A percentile compares a stretch with the other conserved stretches of the same genome.
Evolutionary conservation across 2,797 vertebrate species (phyloP).

Genomic region (Rhinatrema bivittatum): DNA sequence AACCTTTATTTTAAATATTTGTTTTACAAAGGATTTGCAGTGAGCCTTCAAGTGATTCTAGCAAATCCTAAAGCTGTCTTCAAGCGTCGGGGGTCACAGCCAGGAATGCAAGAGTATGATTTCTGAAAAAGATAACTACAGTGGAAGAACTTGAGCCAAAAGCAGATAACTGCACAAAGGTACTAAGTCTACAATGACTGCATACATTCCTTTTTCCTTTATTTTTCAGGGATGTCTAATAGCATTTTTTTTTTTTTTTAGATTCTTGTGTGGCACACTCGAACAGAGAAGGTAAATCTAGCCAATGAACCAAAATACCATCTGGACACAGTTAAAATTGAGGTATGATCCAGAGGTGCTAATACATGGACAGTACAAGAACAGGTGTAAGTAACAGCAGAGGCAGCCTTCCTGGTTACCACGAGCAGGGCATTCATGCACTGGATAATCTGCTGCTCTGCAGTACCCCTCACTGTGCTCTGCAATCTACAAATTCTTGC

Average conservation of each 20-base stretch:
- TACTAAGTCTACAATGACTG: constrained; percentile 28
- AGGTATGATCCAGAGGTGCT: constrained; percentile 64
- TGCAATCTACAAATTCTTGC: constrained; percentile 24
- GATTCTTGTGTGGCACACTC: constrained; percentile 98
- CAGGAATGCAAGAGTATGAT: constrained; percentile 98
- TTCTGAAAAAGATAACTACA: constrained; percentile 93
- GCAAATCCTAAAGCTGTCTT: constrained; percentile 85
- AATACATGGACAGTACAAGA: neutral
- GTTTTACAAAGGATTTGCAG: constrained; percentile 78
- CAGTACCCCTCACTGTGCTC: constrained; percentile 7
- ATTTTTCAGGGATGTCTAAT: constrained; percentile 3
- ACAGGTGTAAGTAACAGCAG: neutral
- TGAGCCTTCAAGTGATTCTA: constrained; percentile 92
- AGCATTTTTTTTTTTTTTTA: constrained; percentile 37
- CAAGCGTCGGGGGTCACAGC: constrained; percentile 89
- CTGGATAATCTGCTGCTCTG: constrained; percentile 8
- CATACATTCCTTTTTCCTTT: constrained; percentile 8
- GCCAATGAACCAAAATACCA: constrained; percentile 86
- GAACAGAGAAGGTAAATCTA: constrained; percentile 92
- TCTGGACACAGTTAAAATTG: constrained; percentile 82
- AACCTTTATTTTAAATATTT: constrained; percentile 8
- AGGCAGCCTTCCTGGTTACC: neutral
- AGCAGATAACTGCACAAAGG: constrained; percentile 93
- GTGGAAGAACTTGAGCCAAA: constrained; percentile 92
- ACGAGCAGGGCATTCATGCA: constrained; percentile 23